Percentiles rank a stretch among this genome's conserved stretches.
These are phyloP conservation scores for Andrena flavipes DNA, from an alignment of 2,888 invertebrate genomes.

Conservation along the genomic window DNA sequence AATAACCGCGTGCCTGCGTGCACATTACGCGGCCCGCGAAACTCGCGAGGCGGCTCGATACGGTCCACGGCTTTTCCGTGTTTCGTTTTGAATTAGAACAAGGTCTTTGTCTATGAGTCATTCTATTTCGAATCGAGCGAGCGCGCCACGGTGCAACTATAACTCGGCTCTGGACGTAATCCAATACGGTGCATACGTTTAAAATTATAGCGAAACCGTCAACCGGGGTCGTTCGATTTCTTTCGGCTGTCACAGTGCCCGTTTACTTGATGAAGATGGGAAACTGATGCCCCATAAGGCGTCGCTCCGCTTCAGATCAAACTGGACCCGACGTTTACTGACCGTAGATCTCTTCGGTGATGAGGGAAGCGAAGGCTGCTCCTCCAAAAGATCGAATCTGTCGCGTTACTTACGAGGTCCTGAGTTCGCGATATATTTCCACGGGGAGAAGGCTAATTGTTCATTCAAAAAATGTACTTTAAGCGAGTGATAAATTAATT, in stretches of 20 bases:
- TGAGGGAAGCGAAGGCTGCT: not conserved
- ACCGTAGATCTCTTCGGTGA: not conserved
- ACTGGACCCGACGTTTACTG: constrained; percentile 1
- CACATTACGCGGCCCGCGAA: constrained; percentile 28
- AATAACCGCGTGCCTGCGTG: constrained; percentile 35
- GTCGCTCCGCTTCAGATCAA: not conserved
- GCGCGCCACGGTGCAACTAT: constrained; percentile 50
- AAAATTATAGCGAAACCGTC: constrained; percentile 46
- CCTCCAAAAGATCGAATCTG: not conserved
- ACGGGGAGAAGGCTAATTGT: no score
- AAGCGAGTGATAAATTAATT: no score
- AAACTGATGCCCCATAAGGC: constrained; percentile 8
- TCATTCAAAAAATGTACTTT: no score
- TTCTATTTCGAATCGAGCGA: constrained; percentile 67
- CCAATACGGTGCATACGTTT: constrained; percentile 60
- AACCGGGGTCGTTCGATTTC: constrained; percentile 17
- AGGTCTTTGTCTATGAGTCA: constrained; percentile 72
- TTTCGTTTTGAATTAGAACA: constrained; percentile 71
- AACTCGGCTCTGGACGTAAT: constrained; percentile 63
- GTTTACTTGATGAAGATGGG: constrained; percentile 3
- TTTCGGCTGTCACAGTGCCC: not conserved
- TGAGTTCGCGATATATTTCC: no score
- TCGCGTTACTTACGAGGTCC: not conserved
- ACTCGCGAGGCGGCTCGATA: constrained; percentile 27
- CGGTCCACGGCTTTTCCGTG: constrained; percentile 64